A percentile compares a stretch with the other conserved stretches of the same genome.
Conservation (phyloP, 1,140 invertebrate genomes). For the Holotrichia oblita region DNA sequence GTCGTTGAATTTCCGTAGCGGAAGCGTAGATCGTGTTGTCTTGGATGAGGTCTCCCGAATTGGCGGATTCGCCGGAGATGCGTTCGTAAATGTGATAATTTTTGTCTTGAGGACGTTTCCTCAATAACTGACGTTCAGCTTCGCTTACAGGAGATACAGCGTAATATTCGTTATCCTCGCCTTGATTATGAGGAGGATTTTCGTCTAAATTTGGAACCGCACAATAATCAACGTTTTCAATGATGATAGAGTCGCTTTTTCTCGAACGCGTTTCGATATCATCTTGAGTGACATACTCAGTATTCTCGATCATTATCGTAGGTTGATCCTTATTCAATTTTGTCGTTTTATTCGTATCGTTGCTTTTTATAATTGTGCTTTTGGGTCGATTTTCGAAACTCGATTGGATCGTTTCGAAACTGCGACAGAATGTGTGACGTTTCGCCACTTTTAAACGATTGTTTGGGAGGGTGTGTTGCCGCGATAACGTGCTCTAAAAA, state of each 20-base stretch:
- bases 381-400: neutral
- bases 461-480: slow-evolving; percentile 22
- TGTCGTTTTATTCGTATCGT: too few species aligned
- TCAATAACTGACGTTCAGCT: neutral
- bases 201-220: neutral
- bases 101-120: neutral
- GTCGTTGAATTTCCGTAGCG: neutral
- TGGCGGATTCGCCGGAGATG: slow-evolving; percentile 31
- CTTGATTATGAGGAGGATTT: neutral
- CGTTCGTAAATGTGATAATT: slow-evolving; percentile 43
- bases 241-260: neutral
- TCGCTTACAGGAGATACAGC: neutral
- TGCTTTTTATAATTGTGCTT: neutral
- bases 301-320: neutral
- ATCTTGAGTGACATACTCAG: neutral
- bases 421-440: neutral
- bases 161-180: neutral
- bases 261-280: neutral
- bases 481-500: neutral
- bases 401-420: neutral
- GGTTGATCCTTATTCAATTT: neutral
- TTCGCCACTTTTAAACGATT: slow-evolving; percentile 12
- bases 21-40: slow-evolving; percentile 39
- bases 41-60: neutral
- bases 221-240: neutral